phyloP scores from a whole-genome alignment of 2,113 vertebrate genomes.

The Myrmecobius fasciatus region DNA sequence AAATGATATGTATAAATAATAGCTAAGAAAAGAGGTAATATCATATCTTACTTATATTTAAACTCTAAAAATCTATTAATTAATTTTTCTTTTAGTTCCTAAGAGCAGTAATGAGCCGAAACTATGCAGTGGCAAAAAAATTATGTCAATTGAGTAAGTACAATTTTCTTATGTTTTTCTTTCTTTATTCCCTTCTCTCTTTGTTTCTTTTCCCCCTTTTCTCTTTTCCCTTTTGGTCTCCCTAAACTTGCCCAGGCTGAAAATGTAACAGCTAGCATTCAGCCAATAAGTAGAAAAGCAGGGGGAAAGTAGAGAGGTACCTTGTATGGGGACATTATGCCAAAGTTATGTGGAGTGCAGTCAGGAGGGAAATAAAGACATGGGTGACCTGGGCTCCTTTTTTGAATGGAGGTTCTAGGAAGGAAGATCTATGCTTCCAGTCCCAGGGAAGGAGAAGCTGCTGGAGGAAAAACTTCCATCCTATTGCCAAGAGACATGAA shows the following conservation, averaged over 20 bases:
- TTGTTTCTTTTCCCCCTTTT: neutral
- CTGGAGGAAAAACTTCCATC: neutral
- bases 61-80: constrained; percentile 33
- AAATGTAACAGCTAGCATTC: neutral
- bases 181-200: neutral
- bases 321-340: neutral
- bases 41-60: constrained; percentile 21
- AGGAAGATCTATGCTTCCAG: neutral
- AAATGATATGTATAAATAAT: constrained; percentile 43
- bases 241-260: neutral
- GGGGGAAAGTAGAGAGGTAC: neutral
- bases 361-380: neutral
- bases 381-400: neutral
- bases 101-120: constrained; percentile 84
- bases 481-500: neutral
- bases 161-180: constrained; percentile 23
- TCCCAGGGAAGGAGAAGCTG: neutral
- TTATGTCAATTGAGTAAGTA: constrained; percentile 92
- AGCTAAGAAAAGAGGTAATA: constrained; percentile 51
- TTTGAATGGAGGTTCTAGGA: neutral
- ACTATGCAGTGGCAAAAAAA: constrained; percentile 85
- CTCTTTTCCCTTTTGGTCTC: neutral
- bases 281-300: neutral
- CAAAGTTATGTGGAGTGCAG: neutral
- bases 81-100: constrained; percentile 86